Conservation (phyloP, 2,113 vertebrate genomes). For the Nibea albiflora region DNA sequence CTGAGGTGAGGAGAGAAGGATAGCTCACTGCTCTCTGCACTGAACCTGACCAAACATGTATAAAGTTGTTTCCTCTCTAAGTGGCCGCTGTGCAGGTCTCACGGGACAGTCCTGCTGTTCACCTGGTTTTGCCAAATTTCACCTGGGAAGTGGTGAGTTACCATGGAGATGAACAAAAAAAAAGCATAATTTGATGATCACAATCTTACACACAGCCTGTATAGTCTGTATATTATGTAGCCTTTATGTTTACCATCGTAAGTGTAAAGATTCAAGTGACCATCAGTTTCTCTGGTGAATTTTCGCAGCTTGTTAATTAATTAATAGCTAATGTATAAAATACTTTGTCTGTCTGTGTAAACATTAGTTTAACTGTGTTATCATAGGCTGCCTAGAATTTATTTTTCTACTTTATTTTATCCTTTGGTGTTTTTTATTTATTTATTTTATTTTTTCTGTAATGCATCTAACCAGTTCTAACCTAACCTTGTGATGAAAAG, state of each 20-base stretch:
- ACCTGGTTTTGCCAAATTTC: conserved; percentile 17
- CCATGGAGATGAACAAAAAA: background rate
- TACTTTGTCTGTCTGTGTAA: background rate
- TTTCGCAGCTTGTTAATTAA: background rate
- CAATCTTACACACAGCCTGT: background rate
- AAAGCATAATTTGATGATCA: background rate
- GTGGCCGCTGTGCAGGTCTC: conserved; percentile 6
- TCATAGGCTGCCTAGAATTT: background rate
- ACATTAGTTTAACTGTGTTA: background rate
- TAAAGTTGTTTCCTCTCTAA: conserved; percentile 4
- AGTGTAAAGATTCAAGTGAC: background rate
- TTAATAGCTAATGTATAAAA: background rate
- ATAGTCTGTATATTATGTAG: background rate
- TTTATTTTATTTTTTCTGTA: background rate
- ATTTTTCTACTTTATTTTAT: background rate
- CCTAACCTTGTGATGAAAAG: too few species aligned
- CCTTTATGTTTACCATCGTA: background rate
- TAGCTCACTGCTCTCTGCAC: background rate
- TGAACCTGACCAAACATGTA: conserved; percentile 14
- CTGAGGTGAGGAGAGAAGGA: background rate
- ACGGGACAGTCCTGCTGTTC: background rate
- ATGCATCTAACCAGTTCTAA: too few species aligned
- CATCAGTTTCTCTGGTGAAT: background rate
- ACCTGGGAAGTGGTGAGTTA: conserved; percentile 25
- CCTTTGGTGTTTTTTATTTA: background rate